Base-by-base conservation (phyloP, 2,113 vertebrate species). In the Xiphophorus maculatus region DNA sequence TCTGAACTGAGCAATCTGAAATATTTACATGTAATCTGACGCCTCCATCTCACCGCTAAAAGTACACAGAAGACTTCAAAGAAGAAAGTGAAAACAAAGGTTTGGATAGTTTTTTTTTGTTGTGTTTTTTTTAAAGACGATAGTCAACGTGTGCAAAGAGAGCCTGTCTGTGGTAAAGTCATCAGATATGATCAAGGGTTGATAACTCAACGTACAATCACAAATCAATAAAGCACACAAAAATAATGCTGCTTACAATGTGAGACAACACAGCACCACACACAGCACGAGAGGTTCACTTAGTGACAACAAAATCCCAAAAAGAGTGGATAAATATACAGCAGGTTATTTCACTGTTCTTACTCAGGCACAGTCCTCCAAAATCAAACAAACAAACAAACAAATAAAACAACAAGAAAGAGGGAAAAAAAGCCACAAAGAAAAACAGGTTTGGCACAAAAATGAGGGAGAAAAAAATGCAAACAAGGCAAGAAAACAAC, bases 271-370 rank as follows among this genome's bases (percentile, higher is more conserved):
- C 91, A 81, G 82, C 91, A 93, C 92, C 84, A 70, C 88, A 90
- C 91, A 93, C 92, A 85, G 88, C 92, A 93, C 91, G 89, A 88
- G 86, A 92, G 91, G 86, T 89, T 93, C 89, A 92, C 89, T 93
- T 91, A 76, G 90, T 92, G 91, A 90, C 89, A 89, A 90, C 73
- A 42, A 79, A 93, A 91, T 76, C 84, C 84, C 66, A 87, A 91
- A 89, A 40, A 84, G 77, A 90, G 86, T 85, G 83, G 72, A 84
- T 85, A 90, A 87, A 90, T 91, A 87, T 84, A 90, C 83, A 93
- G 85, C 78, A 86, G 79, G 90, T 87, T 77, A 85, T 80, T 81
- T 86, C 83, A 75, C 44, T 33, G 66, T 90, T 90, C 87, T 87
- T 83, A 85, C 83, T 91, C 88, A 91, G 91, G 91, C 91, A 90